Percentiles rank a stretch among this genome's conserved stretches.
Evolutionary conservation across 1,140 invertebrate species (phyloP).

Genomic region (Plectrocnemia conspersa): DNA sequence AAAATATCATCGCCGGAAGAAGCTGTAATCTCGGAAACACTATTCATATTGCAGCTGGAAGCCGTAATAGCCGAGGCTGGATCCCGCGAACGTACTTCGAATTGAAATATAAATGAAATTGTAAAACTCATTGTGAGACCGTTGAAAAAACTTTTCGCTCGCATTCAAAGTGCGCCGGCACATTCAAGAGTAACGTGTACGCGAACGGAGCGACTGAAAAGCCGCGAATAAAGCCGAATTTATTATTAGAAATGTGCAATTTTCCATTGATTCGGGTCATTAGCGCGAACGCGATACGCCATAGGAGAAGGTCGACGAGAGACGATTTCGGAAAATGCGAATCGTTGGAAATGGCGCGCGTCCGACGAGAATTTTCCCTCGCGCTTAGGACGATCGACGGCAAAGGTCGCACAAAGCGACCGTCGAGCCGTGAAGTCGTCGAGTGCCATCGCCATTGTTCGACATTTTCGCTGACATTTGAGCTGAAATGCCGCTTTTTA

Average conservation of each 20-base stretch:
- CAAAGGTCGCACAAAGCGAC: conserved; percentile 24
- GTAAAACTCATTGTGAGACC: conserved; percentile 15
- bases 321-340: not conserved
- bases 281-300: not conserved
- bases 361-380: conserved; percentile 6
- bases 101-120: conserved; percentile 12
- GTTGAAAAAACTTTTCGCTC: conserved; percentile 10
- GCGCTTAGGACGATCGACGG: conserved; percentile 15
- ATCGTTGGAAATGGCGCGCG: conserved; percentile 14
- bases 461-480: conserved; percentile 26
- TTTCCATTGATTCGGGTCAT: no score
- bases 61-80: conserved; percentile 1
- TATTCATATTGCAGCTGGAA: conserved; percentile 15
- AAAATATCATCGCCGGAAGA: not conserved
- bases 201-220: not conserved
- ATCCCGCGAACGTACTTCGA: not conserved
- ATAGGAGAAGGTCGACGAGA: not conserved
- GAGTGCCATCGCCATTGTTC: conserved; percentile 22
- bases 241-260: no score
- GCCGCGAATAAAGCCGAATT: no score
- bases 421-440: conserved; percentile 23
- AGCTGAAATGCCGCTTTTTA: conserved; percentile 23
- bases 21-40: conserved; percentile 12
- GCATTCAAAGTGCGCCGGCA: not conserved
- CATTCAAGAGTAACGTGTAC: not conserved